Conservation (phyloP, 2,888 invertebrate genomes). For the Troilus luridus region DNA sequence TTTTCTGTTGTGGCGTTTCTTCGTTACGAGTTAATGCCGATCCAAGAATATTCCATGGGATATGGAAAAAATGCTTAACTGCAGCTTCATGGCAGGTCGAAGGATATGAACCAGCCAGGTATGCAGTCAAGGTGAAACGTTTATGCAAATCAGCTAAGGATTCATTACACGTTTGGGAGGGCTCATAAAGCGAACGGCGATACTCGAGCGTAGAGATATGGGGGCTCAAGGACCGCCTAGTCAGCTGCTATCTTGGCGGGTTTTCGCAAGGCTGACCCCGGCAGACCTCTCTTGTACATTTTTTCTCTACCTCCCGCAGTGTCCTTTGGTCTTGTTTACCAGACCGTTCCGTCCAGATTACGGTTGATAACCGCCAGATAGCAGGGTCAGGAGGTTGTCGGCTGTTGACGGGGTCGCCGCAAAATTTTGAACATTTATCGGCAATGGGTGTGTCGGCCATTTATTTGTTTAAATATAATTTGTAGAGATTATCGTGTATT, state of each 20-base stretch:
- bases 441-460: background rate
- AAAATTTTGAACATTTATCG: background rate
- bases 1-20: no score
- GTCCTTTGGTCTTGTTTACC: slow-evolving; percentile 45
- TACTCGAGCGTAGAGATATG: background rate
- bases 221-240: background rate
- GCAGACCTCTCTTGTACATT: background rate
- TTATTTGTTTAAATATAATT: slow-evolving; percentile 5
- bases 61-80: background rate
- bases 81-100: background rate
- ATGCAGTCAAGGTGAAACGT: slow-evolving; percentile 10
- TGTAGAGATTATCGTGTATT: background rate
- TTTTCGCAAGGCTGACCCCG: slow-evolving; percentile 23
- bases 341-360: background rate
- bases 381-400: background rate
- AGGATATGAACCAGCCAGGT: slow-evolving; percentile 5
- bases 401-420: background rate
- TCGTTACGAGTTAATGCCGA: no score
- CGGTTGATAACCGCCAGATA: background rate
- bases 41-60: no score
- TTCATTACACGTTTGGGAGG: background rate
- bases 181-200: background rate
- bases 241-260: background rate
- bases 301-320: slow-evolving; percentile 30
- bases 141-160: background rate